These are phyloP conservation scores for Pherbina coryleti DNA, from an alignment of 2,888 invertebrate species.

Conservation along the genomic window DNA sequence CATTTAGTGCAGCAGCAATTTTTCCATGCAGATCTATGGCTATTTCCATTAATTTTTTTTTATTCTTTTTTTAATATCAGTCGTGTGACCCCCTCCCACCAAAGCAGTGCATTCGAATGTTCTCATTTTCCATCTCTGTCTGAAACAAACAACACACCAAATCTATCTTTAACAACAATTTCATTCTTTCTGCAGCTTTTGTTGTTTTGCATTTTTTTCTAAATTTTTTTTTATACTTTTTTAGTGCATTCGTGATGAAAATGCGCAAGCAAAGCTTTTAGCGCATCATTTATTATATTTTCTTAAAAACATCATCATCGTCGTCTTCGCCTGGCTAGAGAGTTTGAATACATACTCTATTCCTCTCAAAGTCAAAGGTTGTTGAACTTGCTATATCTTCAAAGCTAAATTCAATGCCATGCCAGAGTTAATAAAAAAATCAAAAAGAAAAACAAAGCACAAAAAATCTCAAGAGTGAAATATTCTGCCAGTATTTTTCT, in stretches of 20 bases:
- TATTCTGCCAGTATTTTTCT: neutral
- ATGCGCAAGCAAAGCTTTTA: conserved; percentile 48
- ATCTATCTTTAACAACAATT: too few species aligned
- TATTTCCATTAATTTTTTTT: neutral
- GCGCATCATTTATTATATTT: conserved; percentile 44
- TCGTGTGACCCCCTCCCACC: too few species aligned
- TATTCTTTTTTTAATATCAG: neutral
- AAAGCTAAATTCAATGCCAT: conserved; percentile 65
- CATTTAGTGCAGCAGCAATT: too few species aligned
- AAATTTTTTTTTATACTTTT: neutral
- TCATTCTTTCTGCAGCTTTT: neutral
- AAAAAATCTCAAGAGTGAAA: conserved; percentile 1
- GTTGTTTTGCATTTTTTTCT: neutral
- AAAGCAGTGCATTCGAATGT: neutral
- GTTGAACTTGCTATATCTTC: conserved; percentile 60
- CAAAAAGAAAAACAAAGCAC: neutral
- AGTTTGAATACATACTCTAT: conserved; percentile 12
- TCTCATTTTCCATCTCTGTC: neutral
- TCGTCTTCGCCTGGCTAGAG: neutral
- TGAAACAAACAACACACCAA: too few species aligned
- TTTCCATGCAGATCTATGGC: neutral
- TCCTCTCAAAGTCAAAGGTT: conserved; percentile 61
- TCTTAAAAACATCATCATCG: neutral
- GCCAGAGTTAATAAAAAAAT: conserved; percentile 45
- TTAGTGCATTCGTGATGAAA: neutral